These are phyloP conservation scores for Drosophila cardini DNA, from an alignment of 1,140 invertebrate genomes.

Conservation along the genomic window DNA sequence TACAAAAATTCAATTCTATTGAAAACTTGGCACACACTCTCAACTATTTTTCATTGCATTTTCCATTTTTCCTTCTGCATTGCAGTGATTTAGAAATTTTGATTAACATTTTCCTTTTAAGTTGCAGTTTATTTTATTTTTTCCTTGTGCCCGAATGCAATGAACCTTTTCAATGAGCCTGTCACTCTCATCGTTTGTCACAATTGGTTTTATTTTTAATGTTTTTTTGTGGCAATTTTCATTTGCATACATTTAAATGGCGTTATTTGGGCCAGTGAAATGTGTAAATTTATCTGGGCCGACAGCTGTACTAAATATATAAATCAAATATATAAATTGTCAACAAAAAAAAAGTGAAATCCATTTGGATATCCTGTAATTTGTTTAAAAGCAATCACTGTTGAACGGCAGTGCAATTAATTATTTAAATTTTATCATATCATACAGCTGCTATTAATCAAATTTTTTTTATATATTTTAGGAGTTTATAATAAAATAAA, in stretches of 20 bases:
- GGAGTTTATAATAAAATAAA: too few species aligned
- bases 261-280: slow-evolving; percentile 10
- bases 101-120: slow-evolving; percentile 31
- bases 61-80: slow-evolving; percentile 15
- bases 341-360: not conserved
- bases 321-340: slow-evolving; percentile 14
- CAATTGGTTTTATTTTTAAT: not conserved
- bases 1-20: slow-evolving; percentile 46
- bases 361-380: not conserved
- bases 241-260: slow-evolving; percentile 20
- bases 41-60: slow-evolving; percentile 8
- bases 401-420: not conserved
- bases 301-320: slow-evolving; percentile 1
- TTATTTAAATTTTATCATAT: too few species aligned
- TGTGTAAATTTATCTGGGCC: slow-evolving; percentile 25
- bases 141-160: slow-evolving; percentile 18
- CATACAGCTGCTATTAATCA: too few species aligned
- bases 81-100: slow-evolving; percentile 55
- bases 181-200: slow-evolving; percentile 3
- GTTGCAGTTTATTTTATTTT: not conserved
- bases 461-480: too few species aligned
- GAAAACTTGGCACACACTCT: slow-evolving; percentile 47
- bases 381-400: not conserved
- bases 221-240: not conserved
- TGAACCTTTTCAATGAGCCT: slow-evolving; percentile 16